Evolutionary conservation across 1,140 invertebrate genomes (phyloP).

Genomic region (Dolichoris vasculosae): DNA sequence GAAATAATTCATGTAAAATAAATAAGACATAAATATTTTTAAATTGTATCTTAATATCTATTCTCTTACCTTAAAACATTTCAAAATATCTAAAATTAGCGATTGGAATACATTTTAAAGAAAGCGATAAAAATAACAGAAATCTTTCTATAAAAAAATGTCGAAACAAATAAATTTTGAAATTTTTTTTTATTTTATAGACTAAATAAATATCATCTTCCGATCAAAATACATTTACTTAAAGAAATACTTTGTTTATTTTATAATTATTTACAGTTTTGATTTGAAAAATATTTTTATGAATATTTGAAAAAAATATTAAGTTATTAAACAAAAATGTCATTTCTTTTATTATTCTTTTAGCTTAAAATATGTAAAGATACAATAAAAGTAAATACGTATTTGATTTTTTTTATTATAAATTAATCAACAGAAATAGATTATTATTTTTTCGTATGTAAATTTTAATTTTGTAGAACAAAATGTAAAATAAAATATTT

Average conservation of each 20-base stretch:
- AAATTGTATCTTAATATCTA: background rate
- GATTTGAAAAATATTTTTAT: too few relatives aligned
- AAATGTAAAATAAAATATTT: background rate
- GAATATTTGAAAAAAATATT: too few relatives aligned
- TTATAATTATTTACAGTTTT: too few relatives aligned
- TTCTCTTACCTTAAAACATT: background rate
- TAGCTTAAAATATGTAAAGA: too few relatives aligned
- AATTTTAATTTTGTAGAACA: background rate
- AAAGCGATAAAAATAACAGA: background rate
- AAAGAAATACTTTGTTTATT: background rate
- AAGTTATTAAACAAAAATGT: too few relatives aligned
- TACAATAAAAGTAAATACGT: background rate
- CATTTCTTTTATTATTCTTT: too few relatives aligned
- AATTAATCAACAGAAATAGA: background rate
- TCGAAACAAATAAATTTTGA: background rate
- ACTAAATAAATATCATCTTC: background rate
- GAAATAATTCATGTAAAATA: background rate
- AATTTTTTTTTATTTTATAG: background rate
- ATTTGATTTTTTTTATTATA: background rate
- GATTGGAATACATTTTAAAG: background rate
- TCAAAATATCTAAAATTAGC: background rate
- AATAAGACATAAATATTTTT: background rate
- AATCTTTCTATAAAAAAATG: background rate
- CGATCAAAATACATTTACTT: background rate
- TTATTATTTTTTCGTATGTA: background rate